These are phyloP conservation scores for Peromyscus leucopus DNA, from an alignment of 2,113 vertebrate genomes.

Conservation along the genomic window DNA sequence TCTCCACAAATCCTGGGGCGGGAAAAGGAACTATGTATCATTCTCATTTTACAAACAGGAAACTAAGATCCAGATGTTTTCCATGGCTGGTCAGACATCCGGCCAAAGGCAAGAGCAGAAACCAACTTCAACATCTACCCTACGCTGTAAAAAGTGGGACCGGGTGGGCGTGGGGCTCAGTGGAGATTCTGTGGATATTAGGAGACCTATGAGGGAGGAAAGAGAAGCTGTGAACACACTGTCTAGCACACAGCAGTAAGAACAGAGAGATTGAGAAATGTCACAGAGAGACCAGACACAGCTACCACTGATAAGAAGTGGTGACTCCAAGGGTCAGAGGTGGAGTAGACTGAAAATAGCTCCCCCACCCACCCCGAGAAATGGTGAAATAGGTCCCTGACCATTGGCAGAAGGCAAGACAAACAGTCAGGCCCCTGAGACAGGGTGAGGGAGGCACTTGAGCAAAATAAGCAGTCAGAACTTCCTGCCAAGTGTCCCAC, in stretches of 20 bases:
- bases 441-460: neutral
- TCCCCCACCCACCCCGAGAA: neutral
- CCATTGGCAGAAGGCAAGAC: neutral
- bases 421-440: neutral
- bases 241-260: neutral
- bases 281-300: neutral
- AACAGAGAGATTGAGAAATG: neutral
- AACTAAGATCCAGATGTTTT: neutral
- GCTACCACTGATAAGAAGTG: neutral
- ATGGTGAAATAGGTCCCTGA: conserved; percentile 15
- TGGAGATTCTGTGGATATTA: neutral
- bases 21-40: neutral
- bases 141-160: neutral
- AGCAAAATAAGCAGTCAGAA: neutral
- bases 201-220: neutral
- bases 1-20: neutral
- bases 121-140: neutral
- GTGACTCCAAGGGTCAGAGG: neutral
- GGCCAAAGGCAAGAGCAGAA: neutral
- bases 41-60: conserved; percentile 36
- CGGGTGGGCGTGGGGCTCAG: no score
- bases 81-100: neutral
- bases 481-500: neutral
- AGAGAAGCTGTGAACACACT: neutral
- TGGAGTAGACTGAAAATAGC: neutral